Conservation (phyloP, 1,140 invertebrate species). For the Caenorhabditis remanei region DNA sequence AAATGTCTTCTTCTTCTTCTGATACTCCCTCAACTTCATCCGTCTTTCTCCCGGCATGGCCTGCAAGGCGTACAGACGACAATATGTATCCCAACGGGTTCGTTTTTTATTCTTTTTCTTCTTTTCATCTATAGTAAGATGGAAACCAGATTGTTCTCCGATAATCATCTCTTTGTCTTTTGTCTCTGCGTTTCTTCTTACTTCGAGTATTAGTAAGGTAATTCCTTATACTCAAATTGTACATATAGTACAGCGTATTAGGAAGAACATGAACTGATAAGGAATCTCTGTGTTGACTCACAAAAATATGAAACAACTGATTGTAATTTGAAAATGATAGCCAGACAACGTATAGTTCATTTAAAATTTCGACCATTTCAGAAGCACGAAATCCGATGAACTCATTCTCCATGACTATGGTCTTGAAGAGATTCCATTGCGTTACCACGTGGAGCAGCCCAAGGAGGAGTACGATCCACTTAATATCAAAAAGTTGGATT, state of each 20-base stretch:
- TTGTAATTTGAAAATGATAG: no score
- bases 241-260: background rate
- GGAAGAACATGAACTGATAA: background rate
- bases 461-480: slow-evolving; percentile 16
- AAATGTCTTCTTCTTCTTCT: background rate
- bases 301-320: no score
- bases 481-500: slow-evolving; percentile 1
- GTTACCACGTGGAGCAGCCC: background rate
- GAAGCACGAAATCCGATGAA: background rate
- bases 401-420: slow-evolving; percentile 44
- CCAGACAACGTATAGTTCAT: background rate
- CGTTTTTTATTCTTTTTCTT: background rate
- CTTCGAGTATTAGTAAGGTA: no score
- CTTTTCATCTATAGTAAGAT: background rate
- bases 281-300: no score
- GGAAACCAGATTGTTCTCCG: slow-evolving; percentile 24
- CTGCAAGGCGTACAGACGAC: background rate
- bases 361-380: background rate
- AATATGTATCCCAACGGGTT: slow-evolving; percentile 48
- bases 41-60: slow-evolving; percentile 24
- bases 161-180: slow-evolving; percentile 47
- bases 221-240: background rate
- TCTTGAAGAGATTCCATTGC: slow-evolving; percentile 36
- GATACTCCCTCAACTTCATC: slow-evolving; percentile 25
- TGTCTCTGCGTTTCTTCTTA: background rate